Percentiles rank a stretch among this genome's conserved stretches.
phyloP scores from a whole-genome alignment of 2,888 invertebrate species.

The Leptinotarsa peninsularis region DNA sequence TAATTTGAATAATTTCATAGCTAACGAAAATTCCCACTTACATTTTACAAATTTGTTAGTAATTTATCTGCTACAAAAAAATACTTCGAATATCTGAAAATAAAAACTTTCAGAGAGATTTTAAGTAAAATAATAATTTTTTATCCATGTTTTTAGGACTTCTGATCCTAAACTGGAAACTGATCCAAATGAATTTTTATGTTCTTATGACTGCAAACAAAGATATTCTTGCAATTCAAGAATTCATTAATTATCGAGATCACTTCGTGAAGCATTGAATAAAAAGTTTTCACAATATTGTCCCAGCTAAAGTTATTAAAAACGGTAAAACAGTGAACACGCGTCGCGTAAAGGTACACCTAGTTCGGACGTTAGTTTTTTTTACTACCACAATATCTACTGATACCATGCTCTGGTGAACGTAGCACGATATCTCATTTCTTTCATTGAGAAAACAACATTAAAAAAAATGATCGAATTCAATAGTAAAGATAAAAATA shows the following conservation, averaged over 20 bases:
- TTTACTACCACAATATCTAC: constrained; percentile 45
- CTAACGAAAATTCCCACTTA: no score
- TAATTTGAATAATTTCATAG: no score
- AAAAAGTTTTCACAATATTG: constrained; percentile 33
- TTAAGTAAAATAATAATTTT: no score
- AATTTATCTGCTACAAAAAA: no score
- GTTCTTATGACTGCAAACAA: background rate
- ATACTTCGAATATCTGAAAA: no score
- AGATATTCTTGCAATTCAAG: background rate
- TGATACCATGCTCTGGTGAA: constrained; percentile 65
- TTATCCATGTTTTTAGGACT: no score
- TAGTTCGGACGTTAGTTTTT: constrained; percentile 63
- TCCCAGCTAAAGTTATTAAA: constrained; percentile 33
- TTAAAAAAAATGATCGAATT: background rate
- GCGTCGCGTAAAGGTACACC: constrained; percentile 61
- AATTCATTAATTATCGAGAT: background rate
- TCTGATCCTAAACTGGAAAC: no score
- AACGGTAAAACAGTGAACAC: constrained; percentile 44
- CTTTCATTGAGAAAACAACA: background rate
- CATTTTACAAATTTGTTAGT: no score
- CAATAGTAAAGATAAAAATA: background rate
- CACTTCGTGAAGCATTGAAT: background rate
- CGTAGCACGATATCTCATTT: constrained; percentile 46
- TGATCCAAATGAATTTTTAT: no score
- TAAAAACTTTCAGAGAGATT: no score